Conservation (phyloP, 2,888 invertebrate genomes). For the Laspeyria flexula region DNA sequence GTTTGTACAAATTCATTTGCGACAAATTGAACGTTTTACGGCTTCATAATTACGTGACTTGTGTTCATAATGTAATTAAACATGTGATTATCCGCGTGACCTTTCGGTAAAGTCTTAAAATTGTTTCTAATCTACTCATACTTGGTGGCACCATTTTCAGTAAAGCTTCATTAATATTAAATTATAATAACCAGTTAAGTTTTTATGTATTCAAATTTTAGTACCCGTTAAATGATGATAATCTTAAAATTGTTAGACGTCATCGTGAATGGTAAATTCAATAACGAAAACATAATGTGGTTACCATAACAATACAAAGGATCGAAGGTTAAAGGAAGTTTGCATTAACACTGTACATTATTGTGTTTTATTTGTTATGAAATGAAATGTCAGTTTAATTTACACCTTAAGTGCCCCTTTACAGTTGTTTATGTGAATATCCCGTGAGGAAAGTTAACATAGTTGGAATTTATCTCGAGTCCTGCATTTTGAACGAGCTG, state of each 20-base stretch:
- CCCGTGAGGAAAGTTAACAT: conserved; percentile 22
- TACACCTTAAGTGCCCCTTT: conserved; percentile 23
- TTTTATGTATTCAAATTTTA: conserved; percentile 9
- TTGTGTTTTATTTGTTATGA: conserved; percentile 12
- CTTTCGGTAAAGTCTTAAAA: no score
- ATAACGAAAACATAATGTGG: conserved; percentile 21
- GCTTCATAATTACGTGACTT: conserved; percentile 29
- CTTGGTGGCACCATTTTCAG: no score
- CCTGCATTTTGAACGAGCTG: conserved; percentile 32
- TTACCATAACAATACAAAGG: conserved; percentile 53
- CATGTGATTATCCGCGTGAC: background rate
- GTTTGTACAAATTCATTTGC: conserved; percentile 31
- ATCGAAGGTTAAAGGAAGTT: conserved; percentile 49
- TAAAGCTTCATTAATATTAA: no score
- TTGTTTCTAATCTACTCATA: no score
- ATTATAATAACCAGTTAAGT: no score
- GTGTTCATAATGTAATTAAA: background rate
- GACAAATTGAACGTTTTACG: conserved; percentile 27
- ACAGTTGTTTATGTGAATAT: conserved; percentile 17
- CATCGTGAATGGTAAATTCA: conserved; percentile 38
- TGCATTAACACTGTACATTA: conserved; percentile 29
- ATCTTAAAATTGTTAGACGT: conserved; percentile 24
- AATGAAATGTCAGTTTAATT: conserved; percentile 26
- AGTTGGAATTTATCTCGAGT: conserved; percentile 34
- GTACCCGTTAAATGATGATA: conserved; percentile 15